Percentiles rank a stretch among this genome's conserved stretches.
phyloP scores from a whole-genome alignment of 1,140 invertebrate species.

The Saccostrea echinata region DNA sequence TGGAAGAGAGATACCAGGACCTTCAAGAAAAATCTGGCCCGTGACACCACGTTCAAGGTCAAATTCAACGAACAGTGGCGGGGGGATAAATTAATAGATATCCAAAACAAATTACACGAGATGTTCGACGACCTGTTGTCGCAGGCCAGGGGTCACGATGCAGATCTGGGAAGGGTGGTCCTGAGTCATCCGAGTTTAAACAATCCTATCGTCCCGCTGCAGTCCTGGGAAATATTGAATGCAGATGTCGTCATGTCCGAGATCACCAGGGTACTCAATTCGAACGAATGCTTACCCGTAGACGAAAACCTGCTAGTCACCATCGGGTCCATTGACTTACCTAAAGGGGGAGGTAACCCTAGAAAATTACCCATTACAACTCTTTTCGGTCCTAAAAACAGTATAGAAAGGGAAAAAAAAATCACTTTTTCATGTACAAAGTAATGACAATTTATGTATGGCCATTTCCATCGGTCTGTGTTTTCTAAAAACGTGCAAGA shows the following conservation, averaged over 20 bases:
- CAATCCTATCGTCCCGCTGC: conserved; percentile 22
- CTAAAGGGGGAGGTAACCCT: too few relatives aligned
- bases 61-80: conserved; percentile 16
- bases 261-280: conserved; percentile 24
- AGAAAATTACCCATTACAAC: conserved; percentile 18
- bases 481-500: too few relatives aligned
- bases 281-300: conserved; percentile 21
- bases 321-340: too few relatives aligned
- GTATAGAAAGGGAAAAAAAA: too few relatives aligned
- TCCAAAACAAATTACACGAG: conserved; percentile 40
- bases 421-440: too few relatives aligned
- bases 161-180: conserved; percentile 21
- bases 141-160: conserved; percentile 26
- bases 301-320: too few relatives aligned
- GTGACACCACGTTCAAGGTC: too few relatives aligned
- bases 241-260: conserved; percentile 36
- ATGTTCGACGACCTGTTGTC: conserved; percentile 45
- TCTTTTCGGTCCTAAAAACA: conserved; percentile 23
- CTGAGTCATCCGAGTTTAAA: conserved; percentile 45
- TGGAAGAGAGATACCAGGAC: too few relatives aligned
- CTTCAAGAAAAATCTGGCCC: too few relatives aligned
- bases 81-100: conserved; percentile 26
- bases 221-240: conserved; percentile 34
- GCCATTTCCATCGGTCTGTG: too few relatives aligned
- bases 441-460: too few relatives aligned